Conservation (phyloP, 2,113 vertebrate genomes). For the Symphodus melops region DNA sequence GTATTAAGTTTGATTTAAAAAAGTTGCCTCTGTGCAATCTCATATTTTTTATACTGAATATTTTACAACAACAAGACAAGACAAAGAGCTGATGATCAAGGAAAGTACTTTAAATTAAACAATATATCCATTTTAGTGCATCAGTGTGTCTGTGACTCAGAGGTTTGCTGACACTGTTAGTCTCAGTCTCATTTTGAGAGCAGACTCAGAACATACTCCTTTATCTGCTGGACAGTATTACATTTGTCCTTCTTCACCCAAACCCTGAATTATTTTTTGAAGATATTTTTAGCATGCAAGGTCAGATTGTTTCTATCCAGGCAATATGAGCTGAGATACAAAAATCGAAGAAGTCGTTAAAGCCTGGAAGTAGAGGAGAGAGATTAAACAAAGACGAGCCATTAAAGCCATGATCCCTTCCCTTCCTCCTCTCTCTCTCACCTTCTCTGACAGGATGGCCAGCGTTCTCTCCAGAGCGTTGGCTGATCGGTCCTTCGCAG, state of each 20-base stretch:
- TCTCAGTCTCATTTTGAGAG: background rate
- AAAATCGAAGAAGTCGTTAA: background rate
- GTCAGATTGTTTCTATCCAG: background rate
- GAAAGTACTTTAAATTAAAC: background rate
- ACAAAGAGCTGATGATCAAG: no score
- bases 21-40: no score
- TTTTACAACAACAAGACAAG: no score
- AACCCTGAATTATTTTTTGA: background rate
- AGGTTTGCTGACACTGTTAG: background rate
- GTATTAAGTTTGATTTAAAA: no score
- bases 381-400: background rate
- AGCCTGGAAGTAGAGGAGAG: background rate
- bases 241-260: background rate
- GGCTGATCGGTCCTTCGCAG: conserved; percentile 95
- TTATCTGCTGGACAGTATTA: background rate
- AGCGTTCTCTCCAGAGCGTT: conserved; percentile 96
- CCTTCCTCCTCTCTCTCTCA: conserved; percentile 54
- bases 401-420: no score
- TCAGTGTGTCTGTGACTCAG: background rate
- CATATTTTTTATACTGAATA: no score
- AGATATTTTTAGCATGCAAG: background rate
- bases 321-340: background rate
- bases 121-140: background rate
- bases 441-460: conserved; percentile 96
- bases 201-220: background rate